Conservation (phyloP, 2,888 invertebrate species). For the Plagodis dolabraria region DNA sequence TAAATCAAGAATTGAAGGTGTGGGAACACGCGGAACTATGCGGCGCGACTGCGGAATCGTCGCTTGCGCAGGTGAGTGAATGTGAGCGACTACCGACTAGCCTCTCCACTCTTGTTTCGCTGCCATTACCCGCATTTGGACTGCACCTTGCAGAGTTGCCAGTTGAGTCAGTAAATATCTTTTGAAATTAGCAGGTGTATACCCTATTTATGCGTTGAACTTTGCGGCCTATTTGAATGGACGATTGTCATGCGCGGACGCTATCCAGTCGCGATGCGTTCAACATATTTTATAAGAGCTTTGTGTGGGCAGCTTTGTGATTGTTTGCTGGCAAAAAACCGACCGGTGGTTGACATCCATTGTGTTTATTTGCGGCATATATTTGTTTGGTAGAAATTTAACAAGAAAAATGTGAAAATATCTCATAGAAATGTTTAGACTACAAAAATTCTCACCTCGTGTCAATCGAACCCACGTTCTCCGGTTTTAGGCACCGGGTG, state of each 20-base stretch:
- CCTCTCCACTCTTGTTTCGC: no score
- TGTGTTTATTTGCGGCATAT: background rate
- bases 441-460: no score
- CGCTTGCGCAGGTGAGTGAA: constrained; percentile 79
- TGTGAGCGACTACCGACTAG: constrained; percentile 62
- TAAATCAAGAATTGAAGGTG: constrained; percentile 50
- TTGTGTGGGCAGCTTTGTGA: no score
- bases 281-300: constrained; percentile 60
- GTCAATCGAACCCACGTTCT: no score
- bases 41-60: constrained; percentile 71
- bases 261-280: constrained; percentile 52
- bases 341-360: constrained; percentile 1
- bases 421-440: no score
- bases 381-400: no score
- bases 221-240: constrained; percentile 73
- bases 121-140: no score
- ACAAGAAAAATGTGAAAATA: no score
- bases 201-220: constrained; percentile 73
- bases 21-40: constrained; percentile 45
- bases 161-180: constrained; percentile 51
- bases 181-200: constrained; percentile 64
- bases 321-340: constrained; percentile 24
- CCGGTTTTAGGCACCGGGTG: no score
- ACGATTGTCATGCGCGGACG: constrained; percentile 60
- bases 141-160: constrained; percentile 54